Percentiles rank a stretch among this genome's conserved stretches.
phyloP scores from a whole-genome alignment of 1,140 invertebrate species.

The Hesperophylax magnus region DNA sequence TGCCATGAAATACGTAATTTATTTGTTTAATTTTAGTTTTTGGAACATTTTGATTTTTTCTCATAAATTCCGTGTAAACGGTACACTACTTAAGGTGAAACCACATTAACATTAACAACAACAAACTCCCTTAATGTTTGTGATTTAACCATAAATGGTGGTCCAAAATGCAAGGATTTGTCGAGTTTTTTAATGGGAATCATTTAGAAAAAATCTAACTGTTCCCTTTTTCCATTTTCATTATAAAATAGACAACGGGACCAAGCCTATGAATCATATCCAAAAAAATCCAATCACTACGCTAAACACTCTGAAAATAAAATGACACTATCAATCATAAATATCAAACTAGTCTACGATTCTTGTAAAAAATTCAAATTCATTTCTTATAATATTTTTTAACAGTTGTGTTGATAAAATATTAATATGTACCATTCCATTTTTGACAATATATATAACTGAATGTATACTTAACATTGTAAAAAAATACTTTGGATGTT shows the following conservation, averaged over 20 bases:
- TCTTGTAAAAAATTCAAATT: constrained; percentile 9
- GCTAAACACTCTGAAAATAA: constrained; percentile 16
- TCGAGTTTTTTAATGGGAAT: neutral
- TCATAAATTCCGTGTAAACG: neutral
- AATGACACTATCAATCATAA: constrained; percentile 23
- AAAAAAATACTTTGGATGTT: constrained; percentile 20
- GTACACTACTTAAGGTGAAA: no score
- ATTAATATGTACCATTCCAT: constrained; percentile 22
- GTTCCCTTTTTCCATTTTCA: constrained; percentile 16
- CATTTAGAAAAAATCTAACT: constrained; percentile 4
- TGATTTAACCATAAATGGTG: no score
- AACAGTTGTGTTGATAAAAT: constrained; percentile 11
- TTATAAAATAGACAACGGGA: constrained; percentile 28
- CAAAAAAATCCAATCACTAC: constrained; percentile 26
- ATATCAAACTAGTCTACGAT: neutral
- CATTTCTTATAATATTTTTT: constrained; percentile 13
- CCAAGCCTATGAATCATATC: constrained; percentile 24
- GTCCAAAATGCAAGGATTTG: no score
- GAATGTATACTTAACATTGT: constrained; percentile 29
- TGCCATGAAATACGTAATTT: constrained; percentile 29
- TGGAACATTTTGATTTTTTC: constrained; percentile 18
- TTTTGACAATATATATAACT: constrained; percentile 34
- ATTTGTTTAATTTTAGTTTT: constrained; percentile 7
- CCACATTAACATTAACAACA: no score
- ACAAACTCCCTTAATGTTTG: no score